Conservation (phyloP, 2,888 invertebrate genomes). For the Poecilus cupreus region DNA sequence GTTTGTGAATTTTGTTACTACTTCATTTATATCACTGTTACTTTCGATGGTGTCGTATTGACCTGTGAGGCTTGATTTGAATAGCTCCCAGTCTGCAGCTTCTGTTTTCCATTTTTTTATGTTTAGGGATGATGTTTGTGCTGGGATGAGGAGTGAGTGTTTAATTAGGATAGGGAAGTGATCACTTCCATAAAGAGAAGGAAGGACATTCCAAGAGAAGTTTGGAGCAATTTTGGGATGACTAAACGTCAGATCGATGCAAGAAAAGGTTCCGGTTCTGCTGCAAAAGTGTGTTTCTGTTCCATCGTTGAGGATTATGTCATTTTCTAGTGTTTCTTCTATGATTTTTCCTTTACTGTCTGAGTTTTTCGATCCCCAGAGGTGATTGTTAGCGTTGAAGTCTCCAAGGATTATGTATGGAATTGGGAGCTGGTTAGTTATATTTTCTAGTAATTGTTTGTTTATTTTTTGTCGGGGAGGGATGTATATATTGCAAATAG, state of each 20-base stretch:
- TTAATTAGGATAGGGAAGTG: slow-evolving; percentile 27
- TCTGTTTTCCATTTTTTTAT: too few species aligned
- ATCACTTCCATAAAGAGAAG: neutral
- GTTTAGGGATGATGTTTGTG: neutral
- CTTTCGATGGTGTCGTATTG: too few species aligned
- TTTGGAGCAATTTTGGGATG: neutral
- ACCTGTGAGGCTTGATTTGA: too few species aligned
- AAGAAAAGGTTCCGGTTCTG: neutral
- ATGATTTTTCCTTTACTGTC: neutral
- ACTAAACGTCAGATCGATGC: slow-evolving; percentile 3
- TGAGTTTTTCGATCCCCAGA: slow-evolving; percentile 24
- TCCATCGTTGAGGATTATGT: slow-evolving; percentile 5
- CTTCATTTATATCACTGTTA: too few species aligned
- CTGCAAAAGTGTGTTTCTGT: slow-evolving; percentile 11
- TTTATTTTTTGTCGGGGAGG: too few species aligned
- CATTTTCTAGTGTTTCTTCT: neutral
- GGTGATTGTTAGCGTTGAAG: slow-evolving; percentile 7
- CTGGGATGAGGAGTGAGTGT: neutral
- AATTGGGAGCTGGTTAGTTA: too few species aligned
- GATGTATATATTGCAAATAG: slow-evolving; percentile 59
- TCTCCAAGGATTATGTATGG: slow-evolving; percentile 8
- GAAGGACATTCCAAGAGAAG: neutral
- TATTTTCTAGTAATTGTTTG: too few species aligned
- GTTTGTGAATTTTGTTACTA: neutral
- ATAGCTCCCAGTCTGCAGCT: too few species aligned